These are phyloP conservation scores for Rhopalosiphum maidis DNA, from an alignment of 1,140 invertebrate species.

Conservation along the genomic window DNA sequence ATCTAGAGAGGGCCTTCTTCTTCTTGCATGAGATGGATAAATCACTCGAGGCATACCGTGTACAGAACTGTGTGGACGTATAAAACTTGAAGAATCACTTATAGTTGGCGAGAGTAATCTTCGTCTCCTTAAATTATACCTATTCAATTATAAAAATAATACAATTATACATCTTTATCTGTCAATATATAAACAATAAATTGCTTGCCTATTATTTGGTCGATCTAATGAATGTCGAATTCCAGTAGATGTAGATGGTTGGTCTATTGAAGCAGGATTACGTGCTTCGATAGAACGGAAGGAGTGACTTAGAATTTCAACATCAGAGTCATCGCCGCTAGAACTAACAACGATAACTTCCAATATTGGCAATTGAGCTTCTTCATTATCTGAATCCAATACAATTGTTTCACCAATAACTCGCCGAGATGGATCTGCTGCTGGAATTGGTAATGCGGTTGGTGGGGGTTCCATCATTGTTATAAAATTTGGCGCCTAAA, in stretches of 20 bases:
- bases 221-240: conserved; percentile 39
- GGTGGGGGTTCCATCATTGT: background rate
- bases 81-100: background rate
- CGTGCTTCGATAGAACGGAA: background rate
- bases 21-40: background rate
- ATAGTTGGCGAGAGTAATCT: background rate
- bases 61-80: background rate
- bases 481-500: background rate
- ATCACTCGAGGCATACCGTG: background rate
- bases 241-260: conserved; percentile 47
- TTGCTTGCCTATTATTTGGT: conserved; percentile 29
- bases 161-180: background rate
- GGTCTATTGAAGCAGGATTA: background rate
- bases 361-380: background rate
- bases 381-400: conserved; percentile 32
- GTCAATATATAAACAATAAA: background rate
- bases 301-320: conserved; percentile 39
- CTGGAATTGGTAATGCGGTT: background rate
- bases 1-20: background rate
- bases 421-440: no score
- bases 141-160: background rate
- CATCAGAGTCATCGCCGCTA: conserved; percentile 6
- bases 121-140: conserved; percentile 39
- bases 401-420: conserved; percentile 20
- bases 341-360: conserved; percentile 24